A percentile compares a stretch with the other conserved stretches of the same genome.
Conservation (phyloP, 2,888 invertebrate species). For the Eulithis prunata region DNA sequence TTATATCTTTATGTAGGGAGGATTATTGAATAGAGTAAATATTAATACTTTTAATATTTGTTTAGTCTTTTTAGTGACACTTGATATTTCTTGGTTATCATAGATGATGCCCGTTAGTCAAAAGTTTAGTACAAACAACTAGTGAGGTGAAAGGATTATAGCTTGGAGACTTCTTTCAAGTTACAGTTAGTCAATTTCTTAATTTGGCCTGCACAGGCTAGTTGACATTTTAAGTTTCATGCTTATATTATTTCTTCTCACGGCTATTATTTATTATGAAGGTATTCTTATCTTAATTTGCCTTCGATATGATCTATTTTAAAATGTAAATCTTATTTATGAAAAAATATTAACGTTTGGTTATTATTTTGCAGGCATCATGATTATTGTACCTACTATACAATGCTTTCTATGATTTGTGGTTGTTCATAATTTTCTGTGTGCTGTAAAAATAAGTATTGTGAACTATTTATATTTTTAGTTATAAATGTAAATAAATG, state of each 20-base stretch:
- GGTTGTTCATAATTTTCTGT: constrained; percentile 33
- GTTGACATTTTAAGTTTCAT: background rate
- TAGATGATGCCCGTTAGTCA: background rate
- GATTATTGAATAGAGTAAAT: background rate
- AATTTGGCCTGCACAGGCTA: background rate
- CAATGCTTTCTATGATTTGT: constrained; percentile 23
- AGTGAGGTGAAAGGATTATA: background rate
- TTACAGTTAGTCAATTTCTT: background rate
- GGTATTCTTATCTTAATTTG: constrained; percentile 13
- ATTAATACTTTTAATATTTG: background rate
- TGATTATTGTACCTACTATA: background rate
- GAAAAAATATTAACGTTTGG: background rate
- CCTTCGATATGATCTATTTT: constrained; percentile 18
- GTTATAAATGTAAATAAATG: constrained; percentile 54
- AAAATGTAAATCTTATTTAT: background rate
- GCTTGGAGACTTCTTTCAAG: background rate
- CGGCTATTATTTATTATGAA: constrained; percentile 20
- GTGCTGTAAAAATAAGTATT: constrained; percentile 5
- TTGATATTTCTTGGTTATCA: background rate
- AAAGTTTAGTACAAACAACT: background rate
- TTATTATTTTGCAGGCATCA: no score
- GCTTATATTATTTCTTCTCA: constrained; percentile 18
- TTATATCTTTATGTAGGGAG: background rate
- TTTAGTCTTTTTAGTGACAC: background rate
- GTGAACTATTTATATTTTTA: constrained; percentile 42